These are phyloP conservation scores for Papilio helenus DNA, from an alignment of 1,140 invertebrate genomes.

Conservation along the genomic window DNA sequence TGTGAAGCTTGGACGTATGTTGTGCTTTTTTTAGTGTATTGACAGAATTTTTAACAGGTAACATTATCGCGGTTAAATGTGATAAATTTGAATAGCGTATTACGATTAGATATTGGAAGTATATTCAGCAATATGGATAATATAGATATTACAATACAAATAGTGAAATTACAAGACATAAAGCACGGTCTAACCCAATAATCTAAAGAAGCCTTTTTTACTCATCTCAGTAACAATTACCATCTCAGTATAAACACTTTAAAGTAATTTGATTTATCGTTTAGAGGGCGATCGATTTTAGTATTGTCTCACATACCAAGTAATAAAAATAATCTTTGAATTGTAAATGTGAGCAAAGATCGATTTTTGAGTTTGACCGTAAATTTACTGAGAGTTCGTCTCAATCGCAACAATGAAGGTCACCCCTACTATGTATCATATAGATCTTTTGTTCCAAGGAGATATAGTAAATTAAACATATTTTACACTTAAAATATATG, in stretches of 20 bases:
- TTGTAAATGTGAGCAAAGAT: not conserved
- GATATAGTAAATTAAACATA: not conserved
- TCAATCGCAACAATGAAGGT: not conserved
- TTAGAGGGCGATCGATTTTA: too few species aligned
- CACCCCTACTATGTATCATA: not conserved
- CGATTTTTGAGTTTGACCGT: not conserved
- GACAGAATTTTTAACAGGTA: conserved; percentile 40
- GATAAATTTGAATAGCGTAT: conserved; percentile 48
- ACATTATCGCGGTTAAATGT: conserved; percentile 43
- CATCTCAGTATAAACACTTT: too few species aligned
- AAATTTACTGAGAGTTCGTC: not conserved
- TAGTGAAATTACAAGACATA: not conserved
- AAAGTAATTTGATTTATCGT: too few species aligned
- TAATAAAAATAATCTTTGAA: not conserved
- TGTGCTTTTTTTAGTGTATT: conserved; percentile 51
- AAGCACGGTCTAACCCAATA: not conserved
- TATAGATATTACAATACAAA: conserved; percentile 34
- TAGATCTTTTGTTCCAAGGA: not conserved
- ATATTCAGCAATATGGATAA: conserved; percentile 35
- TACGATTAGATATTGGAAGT: conserved; percentile 47
- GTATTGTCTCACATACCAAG: not conserved
- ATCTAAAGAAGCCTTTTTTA: not conserved
- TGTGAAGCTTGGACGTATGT: conserved; percentile 67
- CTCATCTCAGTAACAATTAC: not conserved
- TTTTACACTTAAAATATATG: not conserved